Evolutionary conservation across 2,888 invertebrate genomes (phyloP).

Genomic region (Megastigmus dorsalis): DNA sequence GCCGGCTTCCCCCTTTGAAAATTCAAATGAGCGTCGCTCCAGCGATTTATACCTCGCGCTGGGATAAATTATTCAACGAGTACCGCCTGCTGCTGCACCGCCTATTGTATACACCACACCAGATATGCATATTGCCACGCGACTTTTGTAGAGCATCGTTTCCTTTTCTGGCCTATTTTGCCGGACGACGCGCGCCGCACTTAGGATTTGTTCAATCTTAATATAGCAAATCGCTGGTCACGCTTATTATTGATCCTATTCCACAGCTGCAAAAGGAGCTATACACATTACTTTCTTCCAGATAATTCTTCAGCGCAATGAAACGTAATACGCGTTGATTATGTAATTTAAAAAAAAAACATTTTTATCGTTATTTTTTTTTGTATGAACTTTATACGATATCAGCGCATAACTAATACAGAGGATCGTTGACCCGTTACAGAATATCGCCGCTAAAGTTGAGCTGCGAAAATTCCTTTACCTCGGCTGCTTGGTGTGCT

Average conservation of each 20-base stretch:
- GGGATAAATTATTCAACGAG: conserved; percentile 43
- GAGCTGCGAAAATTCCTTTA: conserved; percentile 1
- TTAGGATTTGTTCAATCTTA: neutral
- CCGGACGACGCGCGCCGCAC: neutral
- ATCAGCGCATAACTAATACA: no score
- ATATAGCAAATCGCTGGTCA: conserved; percentile 21
- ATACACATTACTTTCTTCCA: no score
- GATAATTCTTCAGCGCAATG: no score
- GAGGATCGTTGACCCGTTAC: no score
- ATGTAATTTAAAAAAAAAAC: no score
- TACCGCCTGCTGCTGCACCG: no score
- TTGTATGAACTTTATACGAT: no score
- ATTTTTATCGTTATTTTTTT: no score
- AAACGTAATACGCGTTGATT: no score
- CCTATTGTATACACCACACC: neutral
- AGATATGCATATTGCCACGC: neutral
- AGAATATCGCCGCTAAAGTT: conserved; percentile 19
- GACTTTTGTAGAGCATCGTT: conserved; percentile 25
- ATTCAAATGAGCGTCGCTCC: conserved; percentile 39
- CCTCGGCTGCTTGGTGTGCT: conserved; percentile 4
- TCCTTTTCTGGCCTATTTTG: conserved; percentile 39
- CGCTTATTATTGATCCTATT: no score
- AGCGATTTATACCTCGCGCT: conserved; percentile 30
- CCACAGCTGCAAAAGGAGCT: no score
- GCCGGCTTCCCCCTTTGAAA: neutral